phyloP scores from a whole-genome alignment of 2,888 invertebrate genomes.

The Bembecia ichneumoniformis region DNA sequence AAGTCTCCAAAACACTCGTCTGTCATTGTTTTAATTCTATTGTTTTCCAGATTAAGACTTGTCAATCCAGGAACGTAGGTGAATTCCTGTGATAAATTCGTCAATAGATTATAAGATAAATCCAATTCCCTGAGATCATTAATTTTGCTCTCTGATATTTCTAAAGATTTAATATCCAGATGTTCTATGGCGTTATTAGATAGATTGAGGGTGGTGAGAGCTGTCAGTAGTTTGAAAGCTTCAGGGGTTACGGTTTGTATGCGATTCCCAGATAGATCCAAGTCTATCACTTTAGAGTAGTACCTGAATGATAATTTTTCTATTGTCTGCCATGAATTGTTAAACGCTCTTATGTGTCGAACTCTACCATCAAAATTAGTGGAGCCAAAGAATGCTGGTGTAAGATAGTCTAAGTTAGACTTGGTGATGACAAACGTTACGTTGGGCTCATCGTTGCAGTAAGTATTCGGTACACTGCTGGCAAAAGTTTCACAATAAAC shows the following conservation, averaged over 20 bases:
- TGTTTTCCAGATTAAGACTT: slow-evolving; percentile 35
- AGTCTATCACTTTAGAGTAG: slow-evolving; percentile 23
- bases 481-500: slow-evolving; percentile 29
- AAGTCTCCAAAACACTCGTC: slow-evolving; percentile 31
- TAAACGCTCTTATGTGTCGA: slow-evolving; percentile 25
- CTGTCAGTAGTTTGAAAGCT: slow-evolving; percentile 29
- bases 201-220: slow-evolving; percentile 31
- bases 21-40: slow-evolving; percentile 26
- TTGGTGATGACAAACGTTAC: slow-evolving; percentile 34
- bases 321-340: slow-evolving; percentile 34
- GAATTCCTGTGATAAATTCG: slow-evolving; percentile 25
- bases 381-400: slow-evolving; percentile 36
- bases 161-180: slow-evolving; percentile 26
- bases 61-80: slow-evolving; percentile 23
- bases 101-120: slow-evolving; percentile 37
- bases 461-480: slow-evolving; percentile 22
- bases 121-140: slow-evolving; percentile 28
- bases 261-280: slow-evolving; percentile 36
- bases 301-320: slow-evolving; percentile 33
- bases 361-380: slow-evolving; percentile 55
- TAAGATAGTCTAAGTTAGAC: slow-evolving; percentile 21
- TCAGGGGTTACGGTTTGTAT: slow-evolving; percentile 31
- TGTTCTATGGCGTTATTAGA: slow-evolving; percentile 35
- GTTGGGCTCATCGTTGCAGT: slow-evolving; percentile 26
- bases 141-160: slow-evolving; percentile 17